Evolutionary conservation across 2,113 vertebrate species (phyloP).

Genomic region (Passer domesticus): DNA sequence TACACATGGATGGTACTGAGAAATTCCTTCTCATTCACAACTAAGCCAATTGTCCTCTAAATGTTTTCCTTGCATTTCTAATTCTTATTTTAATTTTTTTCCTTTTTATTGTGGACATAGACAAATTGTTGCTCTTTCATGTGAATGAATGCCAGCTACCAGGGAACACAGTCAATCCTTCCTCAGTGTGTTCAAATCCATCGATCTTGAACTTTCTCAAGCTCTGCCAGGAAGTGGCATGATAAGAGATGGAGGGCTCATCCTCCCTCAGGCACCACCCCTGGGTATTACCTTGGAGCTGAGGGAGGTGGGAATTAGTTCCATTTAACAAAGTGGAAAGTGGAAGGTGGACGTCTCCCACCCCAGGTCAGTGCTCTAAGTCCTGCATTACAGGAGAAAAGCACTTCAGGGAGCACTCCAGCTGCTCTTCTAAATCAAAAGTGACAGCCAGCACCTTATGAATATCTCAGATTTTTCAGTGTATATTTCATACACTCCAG

Average conservation of each 20-base stretch:
- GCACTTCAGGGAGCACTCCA: neutral
- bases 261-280: neutral
- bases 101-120: neutral
- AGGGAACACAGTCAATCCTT: neutral
- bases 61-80: neutral
- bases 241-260: neutral
- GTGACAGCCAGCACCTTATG: constrained; percentile 28
- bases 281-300: neutral
- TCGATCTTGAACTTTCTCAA: neutral
- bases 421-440: constrained; percentile 2
- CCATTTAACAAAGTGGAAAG: neutral
- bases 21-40: neutral
- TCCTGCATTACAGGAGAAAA: neutral
- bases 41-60: neutral
- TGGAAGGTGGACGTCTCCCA: neutral
- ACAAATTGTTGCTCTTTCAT: neutral
- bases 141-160: neutral
- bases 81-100: neutral
- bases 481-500: neutral
- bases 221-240: neutral
- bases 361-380: neutral
- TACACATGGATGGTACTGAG: neutral
- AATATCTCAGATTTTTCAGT: neutral
- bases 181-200: neutral
- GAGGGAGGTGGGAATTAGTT: neutral